These are phyloP conservation scores for Stomorhina lunata DNA, from an alignment of 2,888 invertebrate genomes.

Conservation along the genomic window DNA sequence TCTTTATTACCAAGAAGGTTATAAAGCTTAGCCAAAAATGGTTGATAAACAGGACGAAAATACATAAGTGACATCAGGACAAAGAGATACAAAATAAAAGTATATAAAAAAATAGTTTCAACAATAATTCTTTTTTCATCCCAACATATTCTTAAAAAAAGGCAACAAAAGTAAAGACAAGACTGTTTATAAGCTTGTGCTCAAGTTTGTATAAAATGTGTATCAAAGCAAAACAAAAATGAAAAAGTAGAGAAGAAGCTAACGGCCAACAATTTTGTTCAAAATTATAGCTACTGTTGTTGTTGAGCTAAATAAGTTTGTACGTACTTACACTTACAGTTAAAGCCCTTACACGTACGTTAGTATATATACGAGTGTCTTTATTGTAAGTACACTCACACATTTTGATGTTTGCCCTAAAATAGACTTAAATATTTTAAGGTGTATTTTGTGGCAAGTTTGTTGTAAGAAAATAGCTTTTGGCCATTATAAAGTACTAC, in stretches of 20 bases:
- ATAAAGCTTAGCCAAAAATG: constrained; percentile 14
- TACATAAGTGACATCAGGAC: background rate
- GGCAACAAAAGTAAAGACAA: background rate
- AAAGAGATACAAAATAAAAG: background rate
- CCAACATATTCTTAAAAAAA: background rate
- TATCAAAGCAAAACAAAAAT: background rate
- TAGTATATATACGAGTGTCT: too few relatives aligned
- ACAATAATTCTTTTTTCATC: background rate
- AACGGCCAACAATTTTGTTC: background rate
- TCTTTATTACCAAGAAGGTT: constrained; percentile 15
- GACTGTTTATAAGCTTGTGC: background rate
- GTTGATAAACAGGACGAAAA: background rate
- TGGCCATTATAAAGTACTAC: constrained; percentile 10
- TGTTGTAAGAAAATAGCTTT: constrained; percentile 38
- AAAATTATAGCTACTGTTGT: background rate
- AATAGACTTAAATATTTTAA: constrained; percentile 16
- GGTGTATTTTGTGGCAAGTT: constrained; percentile 33
- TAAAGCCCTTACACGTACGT: background rate
- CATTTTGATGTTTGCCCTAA: background rate
- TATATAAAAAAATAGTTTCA: background rate
- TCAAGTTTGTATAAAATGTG: background rate
- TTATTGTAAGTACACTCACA: too few relatives aligned
- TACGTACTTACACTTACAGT: background rate
- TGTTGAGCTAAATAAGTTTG: background rate
- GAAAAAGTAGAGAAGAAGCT: too few relatives aligned